Evolutionary conservation across 1,140 invertebrate species (phyloP).

Genomic region (Mycetomoellerius zeteki): DNA sequence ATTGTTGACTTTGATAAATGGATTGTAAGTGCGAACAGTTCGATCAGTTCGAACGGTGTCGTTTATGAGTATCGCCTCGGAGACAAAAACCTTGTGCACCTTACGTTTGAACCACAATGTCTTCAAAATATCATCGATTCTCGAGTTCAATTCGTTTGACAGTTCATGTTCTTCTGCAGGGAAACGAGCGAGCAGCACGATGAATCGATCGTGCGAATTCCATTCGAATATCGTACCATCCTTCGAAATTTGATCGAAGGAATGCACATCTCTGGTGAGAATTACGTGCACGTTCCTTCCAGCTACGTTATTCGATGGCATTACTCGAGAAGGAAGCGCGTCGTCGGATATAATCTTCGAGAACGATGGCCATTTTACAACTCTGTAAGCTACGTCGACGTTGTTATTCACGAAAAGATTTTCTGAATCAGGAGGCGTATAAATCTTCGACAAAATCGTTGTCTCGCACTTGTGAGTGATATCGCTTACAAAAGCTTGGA

Average conservation of each 20-base stretch:
- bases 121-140: constrained; percentile 38
- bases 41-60: neutral
- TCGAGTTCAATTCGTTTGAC: neutral
- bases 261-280: neutral
- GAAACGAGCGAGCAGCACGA: constrained; percentile 23
- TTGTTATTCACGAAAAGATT: neutral
- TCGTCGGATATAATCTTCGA: neutral
- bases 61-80: neutral
- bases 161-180: neutral
- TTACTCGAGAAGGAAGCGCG: neutral
- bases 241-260: constrained; percentile 22
- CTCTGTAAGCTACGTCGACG: neutral
- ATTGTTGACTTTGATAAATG: constrained; percentile 50
- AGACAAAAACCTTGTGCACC: constrained; percentile 61
- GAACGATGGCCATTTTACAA: neutral
- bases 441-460: constrained; percentile 16
- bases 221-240: neutral
- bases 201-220: constrained; percentile 43
- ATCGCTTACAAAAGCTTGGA: constrained; percentile 19
- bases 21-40: constrained; percentile 65
- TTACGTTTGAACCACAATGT: constrained; percentile 62
- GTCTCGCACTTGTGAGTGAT: constrained; percentile 14
- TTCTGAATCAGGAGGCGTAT: neutral
- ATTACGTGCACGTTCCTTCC: constrained; percentile 45
- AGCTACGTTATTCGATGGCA: neutral